Percentiles rank a stretch among this genome's conserved stretches.
These are phyloP conservation scores for Muscicapa comitata DNA, from an alignment of 2,797 vertebrate genomes.

Conservation along the genomic window DNA sequence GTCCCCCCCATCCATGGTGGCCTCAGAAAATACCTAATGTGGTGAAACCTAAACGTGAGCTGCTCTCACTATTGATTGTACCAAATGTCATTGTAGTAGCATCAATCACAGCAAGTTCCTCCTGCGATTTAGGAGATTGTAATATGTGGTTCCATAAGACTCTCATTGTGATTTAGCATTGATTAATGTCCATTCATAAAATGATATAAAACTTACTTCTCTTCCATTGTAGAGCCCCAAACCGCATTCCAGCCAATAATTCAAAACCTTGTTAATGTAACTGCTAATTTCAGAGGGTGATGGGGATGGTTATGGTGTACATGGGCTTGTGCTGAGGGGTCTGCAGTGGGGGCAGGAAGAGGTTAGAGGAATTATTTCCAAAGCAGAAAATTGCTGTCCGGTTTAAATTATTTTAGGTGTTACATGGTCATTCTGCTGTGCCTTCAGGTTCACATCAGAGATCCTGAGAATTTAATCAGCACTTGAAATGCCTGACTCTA, in stretches of 20 bases:
- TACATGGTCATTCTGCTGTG: not conserved
- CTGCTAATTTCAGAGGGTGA: slow-evolving; percentile 45
- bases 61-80: not conserved
- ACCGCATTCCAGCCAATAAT: slow-evolving; percentile 27
- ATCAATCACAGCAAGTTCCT: not conserved
- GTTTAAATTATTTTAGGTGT: not conserved
- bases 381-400: not conserved
- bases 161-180: slow-evolving; percentile 53
- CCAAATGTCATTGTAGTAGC: not conserved
- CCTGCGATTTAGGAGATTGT: slow-evolving; percentile 20
- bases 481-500: not conserved
- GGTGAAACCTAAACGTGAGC: not conserved
- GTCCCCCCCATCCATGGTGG: not conserved
- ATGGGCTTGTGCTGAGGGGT: not conserved
- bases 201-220: slow-evolving; percentile 55
- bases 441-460: not conserved
- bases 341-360: slow-evolving; percentile 5
- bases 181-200: slow-evolving; percentile 53
- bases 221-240: slow-evolving; percentile 15
- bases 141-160: slow-evolving; percentile 46
- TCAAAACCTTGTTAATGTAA: slow-evolving; percentile 60
- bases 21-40: not conserved
- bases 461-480: not conserved
- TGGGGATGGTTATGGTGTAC: slow-evolving; percentile 6
- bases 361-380: slow-evolving; percentile 36